These are phyloP conservation scores for Drosophila percnosoma DNA, from an alignment of 2,888 invertebrate species.

Conservation along the genomic window DNA sequence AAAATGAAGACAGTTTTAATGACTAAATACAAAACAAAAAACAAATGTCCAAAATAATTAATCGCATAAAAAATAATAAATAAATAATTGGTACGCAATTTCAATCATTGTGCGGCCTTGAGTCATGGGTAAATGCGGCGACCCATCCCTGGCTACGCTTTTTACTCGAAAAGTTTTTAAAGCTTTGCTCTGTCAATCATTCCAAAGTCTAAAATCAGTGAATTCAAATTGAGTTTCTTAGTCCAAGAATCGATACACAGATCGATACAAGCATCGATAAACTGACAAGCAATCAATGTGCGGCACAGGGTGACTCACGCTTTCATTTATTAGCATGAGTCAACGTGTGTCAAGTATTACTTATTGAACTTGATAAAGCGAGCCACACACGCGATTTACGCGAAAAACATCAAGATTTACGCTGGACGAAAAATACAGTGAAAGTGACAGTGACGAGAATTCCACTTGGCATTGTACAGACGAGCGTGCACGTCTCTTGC, in stretches of 20 bases:
- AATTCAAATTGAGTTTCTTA: background rate
- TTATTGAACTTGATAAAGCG: conserved; percentile 17
- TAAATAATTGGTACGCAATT: background rate
- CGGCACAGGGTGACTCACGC: conserved; percentile 36
- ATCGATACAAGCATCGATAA: conserved; percentile 29
- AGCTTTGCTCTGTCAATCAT: background rate
- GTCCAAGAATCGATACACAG: conserved; percentile 1
- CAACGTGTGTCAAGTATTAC: conserved; percentile 44
- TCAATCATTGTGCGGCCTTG: background rate
- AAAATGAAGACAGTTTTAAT: conserved; percentile 53
- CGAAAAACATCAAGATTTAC: conserved; percentile 27
- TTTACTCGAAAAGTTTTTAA: background rate
- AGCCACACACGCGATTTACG: conserved; percentile 44
- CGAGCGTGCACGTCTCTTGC: conserved; percentile 57
- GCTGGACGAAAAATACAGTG: conserved; percentile 55
- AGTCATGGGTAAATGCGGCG: background rate
- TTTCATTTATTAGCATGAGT: conserved; percentile 28
- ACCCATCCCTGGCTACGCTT: background rate
- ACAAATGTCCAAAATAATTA: conserved; percentile 9
- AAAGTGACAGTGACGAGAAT: conserved; percentile 56
- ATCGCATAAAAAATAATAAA: too few relatives aligned
- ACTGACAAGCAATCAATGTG: background rate
- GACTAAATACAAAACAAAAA: conserved; percentile 33
- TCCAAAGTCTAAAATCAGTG: background rate
- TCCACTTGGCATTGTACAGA: conserved; percentile 43